Evolutionary conservation across 2,888 invertebrate species (phyloP).

Genomic region (Ceriagrion tenellum): DNA sequence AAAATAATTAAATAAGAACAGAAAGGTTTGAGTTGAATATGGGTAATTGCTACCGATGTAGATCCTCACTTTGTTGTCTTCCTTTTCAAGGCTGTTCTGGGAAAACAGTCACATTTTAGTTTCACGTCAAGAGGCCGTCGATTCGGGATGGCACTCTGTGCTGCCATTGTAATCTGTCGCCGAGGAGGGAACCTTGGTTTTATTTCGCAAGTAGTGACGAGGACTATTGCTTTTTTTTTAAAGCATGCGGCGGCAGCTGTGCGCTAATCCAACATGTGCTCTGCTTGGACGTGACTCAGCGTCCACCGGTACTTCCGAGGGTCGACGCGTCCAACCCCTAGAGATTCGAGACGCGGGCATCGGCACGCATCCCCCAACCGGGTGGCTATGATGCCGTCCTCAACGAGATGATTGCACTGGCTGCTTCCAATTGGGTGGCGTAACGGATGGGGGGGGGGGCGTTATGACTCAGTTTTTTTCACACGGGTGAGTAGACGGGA

Average conservation of each 20-base stretch:
- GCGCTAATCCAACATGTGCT: neutral
- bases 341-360: no score
- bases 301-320: neutral
- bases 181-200: neutral
- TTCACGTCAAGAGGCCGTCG: neutral
- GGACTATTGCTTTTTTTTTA: neutral
- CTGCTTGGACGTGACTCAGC: neutral
- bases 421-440: neutral
- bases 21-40: no score
- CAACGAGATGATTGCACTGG: constrained; percentile 11
- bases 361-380: neutral
- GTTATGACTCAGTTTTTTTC: neutral
- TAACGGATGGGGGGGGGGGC: neutral
- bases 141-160: neutral
- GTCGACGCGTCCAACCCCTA: no score
- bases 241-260: neutral
- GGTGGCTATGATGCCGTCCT: neutral
- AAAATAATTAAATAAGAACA: no score
- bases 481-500: neutral
- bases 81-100: neutral
- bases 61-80: neutral
- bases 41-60: neutral
- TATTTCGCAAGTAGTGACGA: neutral
- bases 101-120: neutral
- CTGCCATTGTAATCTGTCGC: neutral